Conservation (phyloP, 1,140 invertebrate species). For the Stegodyphus mimosarum region DNA sequence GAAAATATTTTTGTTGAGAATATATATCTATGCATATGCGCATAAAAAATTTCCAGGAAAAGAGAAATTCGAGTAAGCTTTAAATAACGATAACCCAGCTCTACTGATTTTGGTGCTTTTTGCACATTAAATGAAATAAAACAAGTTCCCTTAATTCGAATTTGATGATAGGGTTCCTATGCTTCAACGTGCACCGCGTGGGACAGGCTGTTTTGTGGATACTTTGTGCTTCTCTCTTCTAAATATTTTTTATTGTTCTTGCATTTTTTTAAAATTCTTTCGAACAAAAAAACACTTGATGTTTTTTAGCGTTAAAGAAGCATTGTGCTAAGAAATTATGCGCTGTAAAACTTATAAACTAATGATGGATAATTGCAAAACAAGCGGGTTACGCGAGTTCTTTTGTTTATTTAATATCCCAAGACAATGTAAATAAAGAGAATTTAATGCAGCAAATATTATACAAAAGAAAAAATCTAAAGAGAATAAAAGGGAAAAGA, state of each 20-base stretch:
- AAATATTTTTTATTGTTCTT: constrained; percentile 5
- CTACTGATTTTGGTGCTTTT: constrained; percentile 48
- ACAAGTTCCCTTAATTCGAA: constrained; percentile 52
- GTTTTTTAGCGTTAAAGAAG: constrained; percentile 31
- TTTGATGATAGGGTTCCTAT: constrained; percentile 41
- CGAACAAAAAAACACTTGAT: constrained; percentile 1
- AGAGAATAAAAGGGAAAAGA: not conserved
- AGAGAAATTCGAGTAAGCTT: constrained; percentile 30
- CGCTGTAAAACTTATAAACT: constrained; percentile 47
- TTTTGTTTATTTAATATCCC: constrained; percentile 9
- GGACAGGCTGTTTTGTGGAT: constrained; percentile 4
- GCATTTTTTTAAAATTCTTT: constrained; percentile 41
- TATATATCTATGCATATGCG: constrained; percentile 29
- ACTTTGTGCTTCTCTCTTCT: not conserved
- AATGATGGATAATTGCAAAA: constrained; percentile 52
- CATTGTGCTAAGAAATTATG: constrained; percentile 45
- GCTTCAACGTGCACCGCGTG: constrained; percentile 21
- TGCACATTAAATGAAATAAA: constrained; percentile 59
- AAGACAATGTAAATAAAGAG: constrained; percentile 42
- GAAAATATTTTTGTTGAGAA: constrained; percentile 39
- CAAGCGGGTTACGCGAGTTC: not conserved
- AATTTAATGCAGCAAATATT: constrained; percentile 20
- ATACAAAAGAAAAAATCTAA: constrained; percentile 5
- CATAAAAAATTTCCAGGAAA: constrained; percentile 29
- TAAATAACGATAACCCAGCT: constrained; percentile 56